Percentiles rank a stretch among this genome's conserved stretches.
phyloP scores from a whole-genome alignment of 2,113 vertebrate genomes.

The Danio rerio region DNA sequence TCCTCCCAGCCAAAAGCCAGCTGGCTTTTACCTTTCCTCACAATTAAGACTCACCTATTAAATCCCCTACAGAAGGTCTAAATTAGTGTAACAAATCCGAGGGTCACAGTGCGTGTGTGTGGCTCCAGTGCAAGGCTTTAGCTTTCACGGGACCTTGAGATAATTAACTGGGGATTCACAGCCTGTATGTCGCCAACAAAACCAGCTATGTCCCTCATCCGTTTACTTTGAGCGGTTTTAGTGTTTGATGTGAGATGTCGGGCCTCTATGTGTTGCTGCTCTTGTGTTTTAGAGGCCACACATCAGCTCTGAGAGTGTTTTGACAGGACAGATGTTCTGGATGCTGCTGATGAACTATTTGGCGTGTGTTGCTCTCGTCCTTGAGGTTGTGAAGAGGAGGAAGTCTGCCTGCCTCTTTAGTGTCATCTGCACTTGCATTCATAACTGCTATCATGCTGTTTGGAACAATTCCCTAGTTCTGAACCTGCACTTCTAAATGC shows the following conservation, averaged over 20 bases:
- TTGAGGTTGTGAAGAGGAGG: constrained; percentile 73
- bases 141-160: constrained; percentile 70
- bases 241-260: constrained; percentile 31
- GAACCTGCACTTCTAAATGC: constrained; percentile 19
- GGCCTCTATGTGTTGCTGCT: constrained; percentile 34
- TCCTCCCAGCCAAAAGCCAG: constrained; percentile 48
- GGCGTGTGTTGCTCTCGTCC: constrained; percentile 63
- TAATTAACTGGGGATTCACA: constrained; percentile 77
- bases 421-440: constrained; percentile 33
- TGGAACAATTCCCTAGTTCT: constrained; percentile 24
- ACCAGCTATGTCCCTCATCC: constrained; percentile 76
- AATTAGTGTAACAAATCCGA: constrained; percentile 63
- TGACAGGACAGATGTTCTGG: constrained; percentile 45
- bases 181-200: constrained; percentile 59
- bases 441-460: constrained; percentile 22
- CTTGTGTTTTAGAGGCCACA: constrained; percentile 46
- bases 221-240: constrained; percentile 60
- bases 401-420: constrained; percentile 59
- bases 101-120: constrained; percentile 44
- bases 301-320: constrained; percentile 49
- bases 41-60: constrained; percentile 60
- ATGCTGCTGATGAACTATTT: constrained; percentile 37
- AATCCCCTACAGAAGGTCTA: constrained; percentile 54
- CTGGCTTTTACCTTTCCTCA: constrained; percentile 51
- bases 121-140: constrained; percentile 67